Evolutionary conservation across 2,888 invertebrate genomes (phyloP).

Genomic region (Alentia gelatinosa): DNA sequence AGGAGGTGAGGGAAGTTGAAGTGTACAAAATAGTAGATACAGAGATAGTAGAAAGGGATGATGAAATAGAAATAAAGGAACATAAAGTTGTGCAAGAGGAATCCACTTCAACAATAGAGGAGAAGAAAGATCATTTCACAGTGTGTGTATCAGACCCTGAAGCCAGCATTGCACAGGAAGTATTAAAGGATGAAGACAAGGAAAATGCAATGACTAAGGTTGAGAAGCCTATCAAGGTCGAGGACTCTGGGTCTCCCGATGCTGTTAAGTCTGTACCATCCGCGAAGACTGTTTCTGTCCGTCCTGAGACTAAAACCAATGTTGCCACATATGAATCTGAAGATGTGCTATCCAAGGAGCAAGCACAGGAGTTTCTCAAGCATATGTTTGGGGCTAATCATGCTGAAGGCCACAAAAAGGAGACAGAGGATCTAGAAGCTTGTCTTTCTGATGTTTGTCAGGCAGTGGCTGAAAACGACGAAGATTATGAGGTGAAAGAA

Average conservation of each 20-base stretch:
- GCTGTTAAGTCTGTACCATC: too few species aligned
- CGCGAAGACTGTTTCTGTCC: too few species aligned
- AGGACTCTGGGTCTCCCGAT: too few species aligned
- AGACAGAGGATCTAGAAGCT: not conserved
- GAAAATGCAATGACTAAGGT: too few species aligned
- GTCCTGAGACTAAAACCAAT: too few species aligned
- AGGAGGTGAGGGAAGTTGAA: not conserved
- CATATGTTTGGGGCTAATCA: slow-evolving; percentile 1
- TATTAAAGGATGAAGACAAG: too few species aligned
- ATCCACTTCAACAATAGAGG: too few species aligned
- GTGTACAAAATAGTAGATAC: not conserved
- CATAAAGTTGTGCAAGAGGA: not conserved
- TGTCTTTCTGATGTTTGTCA: slow-evolving; percentile 17
- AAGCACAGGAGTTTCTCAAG: slow-evolving; percentile 41
- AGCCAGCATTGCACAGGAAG: too few species aligned
- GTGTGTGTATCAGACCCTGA: too few species aligned
- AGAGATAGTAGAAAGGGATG: not conserved
- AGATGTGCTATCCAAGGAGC: not conserved
- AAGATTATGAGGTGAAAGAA: slow-evolving; percentile 28
- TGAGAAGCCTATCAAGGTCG: too few species aligned
- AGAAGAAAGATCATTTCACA: too few species aligned
- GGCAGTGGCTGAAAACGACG: not conserved
- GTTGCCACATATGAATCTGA: slow-evolving; percentile 36
- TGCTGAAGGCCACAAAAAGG: not conserved
- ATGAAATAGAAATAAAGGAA: not conserved